Conservation (phyloP, 2,888 invertebrate genomes). For the Caenorhabditis sinica region DNA sequence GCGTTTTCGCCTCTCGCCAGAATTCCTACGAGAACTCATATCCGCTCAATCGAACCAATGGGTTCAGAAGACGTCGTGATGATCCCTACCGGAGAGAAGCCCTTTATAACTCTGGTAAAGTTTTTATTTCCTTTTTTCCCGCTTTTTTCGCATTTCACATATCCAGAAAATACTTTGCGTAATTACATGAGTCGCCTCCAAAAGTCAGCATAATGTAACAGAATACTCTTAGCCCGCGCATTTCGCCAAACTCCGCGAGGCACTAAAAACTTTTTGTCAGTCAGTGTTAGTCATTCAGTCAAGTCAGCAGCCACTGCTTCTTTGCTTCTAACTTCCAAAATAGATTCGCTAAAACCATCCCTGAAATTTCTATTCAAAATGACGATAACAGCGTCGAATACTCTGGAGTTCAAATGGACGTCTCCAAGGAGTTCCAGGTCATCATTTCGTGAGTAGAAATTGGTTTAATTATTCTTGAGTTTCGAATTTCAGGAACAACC, state of each 20-base stretch:
- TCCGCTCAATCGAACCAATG: constrained; percentile 43
- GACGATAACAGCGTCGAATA: constrained; percentile 66
- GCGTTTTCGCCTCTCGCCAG: background rate
- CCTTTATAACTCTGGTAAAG: constrained; percentile 35
- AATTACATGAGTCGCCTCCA: constrained; percentile 39
- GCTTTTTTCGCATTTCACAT: background rate
- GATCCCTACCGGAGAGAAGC: constrained; percentile 39
- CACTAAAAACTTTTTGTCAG: constrained; percentile 53
- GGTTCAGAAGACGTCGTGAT: constrained; percentile 50
- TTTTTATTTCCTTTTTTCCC: background rate
- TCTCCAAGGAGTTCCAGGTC: constrained; percentile 63
- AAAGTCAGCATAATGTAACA: constrained; percentile 50
- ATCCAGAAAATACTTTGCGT: constrained; percentile 52
- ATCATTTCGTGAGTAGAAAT: constrained; percentile 52
- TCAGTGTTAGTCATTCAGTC: constrained; percentile 1
- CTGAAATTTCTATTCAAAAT: constrained; percentile 52
- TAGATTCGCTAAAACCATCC: constrained; percentile 51
- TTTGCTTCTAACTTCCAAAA: constrained; percentile 35
- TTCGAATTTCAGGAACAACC: constrained; percentile 40
- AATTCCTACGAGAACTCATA: constrained; percentile 22
- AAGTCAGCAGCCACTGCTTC: constrained; percentile 20
- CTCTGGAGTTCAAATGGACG: constrained; percentile 68
- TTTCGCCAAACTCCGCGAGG: constrained; percentile 7
- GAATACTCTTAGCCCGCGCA: constrained; percentile 46
- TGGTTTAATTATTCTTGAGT: too few relatives aligned